phyloP scores from a whole-genome alignment of 2,797 vertebrate genomes.

The Clamator glandarius region DNA sequence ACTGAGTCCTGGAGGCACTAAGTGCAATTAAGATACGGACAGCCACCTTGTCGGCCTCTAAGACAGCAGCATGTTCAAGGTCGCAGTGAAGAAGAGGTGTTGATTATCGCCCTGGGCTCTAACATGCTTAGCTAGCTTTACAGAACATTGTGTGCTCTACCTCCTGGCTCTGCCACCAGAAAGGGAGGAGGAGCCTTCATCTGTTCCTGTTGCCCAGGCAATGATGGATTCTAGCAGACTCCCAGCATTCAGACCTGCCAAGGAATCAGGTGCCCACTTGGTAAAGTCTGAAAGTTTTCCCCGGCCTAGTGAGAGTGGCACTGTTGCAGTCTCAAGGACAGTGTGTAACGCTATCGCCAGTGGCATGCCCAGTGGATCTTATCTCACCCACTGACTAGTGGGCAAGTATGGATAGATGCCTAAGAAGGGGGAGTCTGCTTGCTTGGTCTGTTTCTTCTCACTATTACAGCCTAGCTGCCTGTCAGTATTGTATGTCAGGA shows the following conservation, averaged over 20 bases:
- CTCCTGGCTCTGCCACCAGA: constrained; percentile 3
- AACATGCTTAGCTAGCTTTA: constrained; percentile 3
- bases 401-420: too few species aligned
- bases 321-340: background rate
- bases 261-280: background rate
- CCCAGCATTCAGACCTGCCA: background rate
- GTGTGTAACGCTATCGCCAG: background rate
- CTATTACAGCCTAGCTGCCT: background rate
- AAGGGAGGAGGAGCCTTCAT: background rate
- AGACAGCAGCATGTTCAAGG: background rate
- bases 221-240: background rate
- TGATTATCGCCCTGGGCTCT: background rate
- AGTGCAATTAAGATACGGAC: background rate
- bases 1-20: background rate
- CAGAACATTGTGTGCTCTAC: background rate
- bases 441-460: background rate
- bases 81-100: background rate
- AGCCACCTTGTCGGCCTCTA: background rate
- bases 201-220: background rate
- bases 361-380: rapidly evolving
- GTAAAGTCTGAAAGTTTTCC: background rate
- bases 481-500: background rate
- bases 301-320: background rate
- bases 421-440: background rate
- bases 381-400: background rate